Percentiles rank a stretch among this genome's conserved stretches.
Evolutionary conservation across 1,140 invertebrate species (phyloP).

Genomic region (Dendroctonus valens): DNA sequence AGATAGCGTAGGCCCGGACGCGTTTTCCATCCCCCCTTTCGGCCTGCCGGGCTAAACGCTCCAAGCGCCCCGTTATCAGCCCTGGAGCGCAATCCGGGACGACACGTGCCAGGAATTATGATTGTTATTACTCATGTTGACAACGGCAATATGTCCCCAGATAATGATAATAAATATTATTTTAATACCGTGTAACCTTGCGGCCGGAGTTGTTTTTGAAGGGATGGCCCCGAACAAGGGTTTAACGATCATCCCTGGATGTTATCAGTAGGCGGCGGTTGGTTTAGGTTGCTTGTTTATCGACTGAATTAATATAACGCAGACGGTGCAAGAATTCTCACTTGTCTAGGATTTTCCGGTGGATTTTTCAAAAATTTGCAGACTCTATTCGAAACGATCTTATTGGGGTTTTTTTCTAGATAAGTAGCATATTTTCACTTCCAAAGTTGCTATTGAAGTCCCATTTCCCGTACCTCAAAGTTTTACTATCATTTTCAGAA

Average conservation of each 20-base stretch:
- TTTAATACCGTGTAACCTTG: slow-evolving; percentile 36
- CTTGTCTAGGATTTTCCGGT: too few relatives aligned
- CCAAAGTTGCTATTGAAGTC: too few relatives aligned
- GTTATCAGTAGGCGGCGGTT: too few relatives aligned
- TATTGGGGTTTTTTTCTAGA: too few relatives aligned
- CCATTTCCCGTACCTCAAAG: too few relatives aligned
- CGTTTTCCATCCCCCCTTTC: slow-evolving; percentile 19
- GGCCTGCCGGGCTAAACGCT: slow-evolving; percentile 17
- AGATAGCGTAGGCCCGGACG: slow-evolving; percentile 28
- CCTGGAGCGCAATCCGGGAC: slow-evolving; percentile 19
- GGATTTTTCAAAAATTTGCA: too few relatives aligned
- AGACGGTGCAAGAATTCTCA: too few relatives aligned
- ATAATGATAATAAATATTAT: slow-evolving; percentile 42
- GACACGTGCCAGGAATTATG: slow-evolving; percentile 41
- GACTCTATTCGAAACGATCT: too few relatives aligned
- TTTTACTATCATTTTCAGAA: too few relatives aligned
- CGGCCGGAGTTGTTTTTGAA: slow-evolving; percentile 16
- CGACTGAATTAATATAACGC: too few relatives aligned
- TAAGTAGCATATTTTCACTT: too few relatives aligned
- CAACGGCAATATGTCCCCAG: slow-evolving; percentile 38
- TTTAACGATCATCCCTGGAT: slow-evolving; percentile 16
- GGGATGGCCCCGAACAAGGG: slow-evolving; percentile 20
- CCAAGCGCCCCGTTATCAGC: slow-evolving; percentile 28
- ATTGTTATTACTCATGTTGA: slow-evolving; percentile 43
- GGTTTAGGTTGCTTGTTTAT: too few relatives aligned